Conservation (phyloP, 2,888 invertebrate genomes). For the Tachina lurida region DNA sequence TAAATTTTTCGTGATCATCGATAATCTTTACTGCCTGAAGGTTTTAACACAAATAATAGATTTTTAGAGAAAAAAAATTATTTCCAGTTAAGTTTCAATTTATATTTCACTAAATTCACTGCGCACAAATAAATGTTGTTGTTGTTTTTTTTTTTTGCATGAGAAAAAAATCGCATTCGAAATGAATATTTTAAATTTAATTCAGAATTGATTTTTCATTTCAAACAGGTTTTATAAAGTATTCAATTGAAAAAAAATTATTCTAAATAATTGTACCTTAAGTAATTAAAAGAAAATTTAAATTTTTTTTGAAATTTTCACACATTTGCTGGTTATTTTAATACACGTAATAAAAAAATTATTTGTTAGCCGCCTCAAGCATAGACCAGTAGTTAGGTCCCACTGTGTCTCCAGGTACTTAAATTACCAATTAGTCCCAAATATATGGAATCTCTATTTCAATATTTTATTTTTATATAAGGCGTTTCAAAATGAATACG, state of each 20-base stretch:
- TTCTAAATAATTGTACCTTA: neutral
- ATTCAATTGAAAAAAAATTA: neutral
- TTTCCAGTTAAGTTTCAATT: neutral
- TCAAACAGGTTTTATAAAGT: neutral
- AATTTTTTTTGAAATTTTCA: no score
- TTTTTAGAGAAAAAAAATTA: neutral
- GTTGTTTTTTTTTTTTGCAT: no score
- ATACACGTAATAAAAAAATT: no score
- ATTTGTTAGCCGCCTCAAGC: no score
- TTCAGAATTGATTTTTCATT: neutral
- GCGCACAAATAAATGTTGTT: neutral
- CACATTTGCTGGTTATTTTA: no score
- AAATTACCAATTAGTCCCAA: no score
- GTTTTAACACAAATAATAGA: conserved; percentile 12
- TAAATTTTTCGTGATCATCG: conserved; percentile 5
- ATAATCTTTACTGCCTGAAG: conserved; percentile 4
- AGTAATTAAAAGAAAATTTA: no score
- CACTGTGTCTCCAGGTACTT: no score
- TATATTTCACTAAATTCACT: neutral
- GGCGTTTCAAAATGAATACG: no score
- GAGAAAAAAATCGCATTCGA: neutral
- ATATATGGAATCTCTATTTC: no score
- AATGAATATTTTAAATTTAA: conserved; percentile 1
- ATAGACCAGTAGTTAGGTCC: no score
- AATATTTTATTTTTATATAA: no score